Base-by-base conservation (phyloP, 1,140 invertebrate genomes). In the Doryteuthis pealeii region DNA sequence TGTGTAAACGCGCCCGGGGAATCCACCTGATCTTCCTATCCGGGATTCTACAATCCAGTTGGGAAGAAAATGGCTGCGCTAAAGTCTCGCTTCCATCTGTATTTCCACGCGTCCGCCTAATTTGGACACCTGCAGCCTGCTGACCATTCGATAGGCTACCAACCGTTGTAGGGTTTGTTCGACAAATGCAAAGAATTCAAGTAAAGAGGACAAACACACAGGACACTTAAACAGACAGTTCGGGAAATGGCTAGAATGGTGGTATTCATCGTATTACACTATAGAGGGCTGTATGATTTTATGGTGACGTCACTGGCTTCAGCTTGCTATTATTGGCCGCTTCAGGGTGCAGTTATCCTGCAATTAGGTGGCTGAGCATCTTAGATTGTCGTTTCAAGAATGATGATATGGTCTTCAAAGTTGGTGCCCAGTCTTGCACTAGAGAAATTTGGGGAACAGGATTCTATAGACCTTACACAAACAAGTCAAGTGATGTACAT, bases 161-260 rank as follows among this genome's bases (percentile, higher is more conserved):
- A 62, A 62, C 26, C 12, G 18, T 62, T 62, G 54, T 62, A 62
- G 18, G 54, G 54, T 62, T 62, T 62, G 26, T 62, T 62, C 26
- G 54, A 62, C 54, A n/a, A n/a, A 62, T 62, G 54, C 10, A 62
- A 62, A 18, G 18, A 62, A 14, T 62, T 18, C 54, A 15, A 62
- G 54, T 6, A 62, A 62, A 62, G 26, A 18, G 18, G 26, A 62
- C 54, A 62, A 62, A 62, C 54, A 62, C 54, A 62, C 54, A 62
- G 54, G 54, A 62, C 54, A 62, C 54, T 62, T 62, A 62, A 62
- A 62, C 54, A 62, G 54, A 62, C 54, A 62, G 54, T 22, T 62
- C 26, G 35, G 26, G 18, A 18, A 62, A 62, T 62, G 26, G 54
- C 54, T n/a, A 22, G 22, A n/a, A 5, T 62, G 26, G 26, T 18